Conservation (phyloP, 2,797 vertebrate species). For the Aldrovandia affinis region DNA sequence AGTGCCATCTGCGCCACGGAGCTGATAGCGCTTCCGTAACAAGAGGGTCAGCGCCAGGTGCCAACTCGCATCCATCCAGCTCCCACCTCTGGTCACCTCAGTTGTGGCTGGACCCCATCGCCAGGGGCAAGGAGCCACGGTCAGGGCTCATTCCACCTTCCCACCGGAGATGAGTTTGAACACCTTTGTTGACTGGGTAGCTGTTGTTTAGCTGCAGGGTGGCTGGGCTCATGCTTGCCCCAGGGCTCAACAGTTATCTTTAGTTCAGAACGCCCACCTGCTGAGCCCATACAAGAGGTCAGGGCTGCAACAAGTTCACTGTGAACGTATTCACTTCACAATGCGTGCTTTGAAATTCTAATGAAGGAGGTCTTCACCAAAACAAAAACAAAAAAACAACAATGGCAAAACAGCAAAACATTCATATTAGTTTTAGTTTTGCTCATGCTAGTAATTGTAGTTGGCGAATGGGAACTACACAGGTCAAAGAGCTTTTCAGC, state of each 20-base stretch:
- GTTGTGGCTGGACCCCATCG: too few species aligned
- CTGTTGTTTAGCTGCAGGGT: neutral
- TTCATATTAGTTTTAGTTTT: too few species aligned
- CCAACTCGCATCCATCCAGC: neutral
- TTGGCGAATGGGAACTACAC: too few species aligned
- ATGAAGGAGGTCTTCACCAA: neutral
- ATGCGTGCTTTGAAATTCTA: too few species aligned
- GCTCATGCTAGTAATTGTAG: too few species aligned
- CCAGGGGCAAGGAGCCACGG: neutral
- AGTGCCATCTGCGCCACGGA: slow-evolving; percentile 44
- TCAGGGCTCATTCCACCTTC: neutral
- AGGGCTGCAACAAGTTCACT: neutral
- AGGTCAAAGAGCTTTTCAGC: too few species aligned
- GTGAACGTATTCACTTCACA: neutral
- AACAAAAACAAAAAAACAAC: neutral
- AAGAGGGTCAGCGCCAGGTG: slow-evolving; percentile 12
- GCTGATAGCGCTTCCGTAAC: slow-evolving; percentile 10
- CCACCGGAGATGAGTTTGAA: neutral
- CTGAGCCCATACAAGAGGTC: neutral
- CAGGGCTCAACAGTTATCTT: neutral
- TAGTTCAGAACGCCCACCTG: neutral
- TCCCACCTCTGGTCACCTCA: neutral
- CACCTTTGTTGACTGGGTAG: neutral
- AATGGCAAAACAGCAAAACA: too few species aligned
- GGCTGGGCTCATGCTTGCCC: neutral